Base-by-base conservation (phyloP, 2,113 vertebrate species). In the Lanius collurio region DNA sequence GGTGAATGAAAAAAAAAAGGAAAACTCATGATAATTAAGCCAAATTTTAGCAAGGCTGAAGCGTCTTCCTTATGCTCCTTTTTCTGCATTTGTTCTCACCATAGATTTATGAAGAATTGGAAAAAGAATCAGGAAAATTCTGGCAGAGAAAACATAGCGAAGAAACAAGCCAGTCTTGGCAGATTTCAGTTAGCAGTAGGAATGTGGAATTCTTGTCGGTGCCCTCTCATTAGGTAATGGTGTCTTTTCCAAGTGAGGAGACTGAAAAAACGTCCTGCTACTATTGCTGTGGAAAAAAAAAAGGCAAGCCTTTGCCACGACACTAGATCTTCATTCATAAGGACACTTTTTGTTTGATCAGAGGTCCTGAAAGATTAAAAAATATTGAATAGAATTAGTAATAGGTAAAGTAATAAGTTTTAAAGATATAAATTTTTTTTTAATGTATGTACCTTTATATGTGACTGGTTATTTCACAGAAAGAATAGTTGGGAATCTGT, bases 81-180 rank as follows among this genome's bases (percentile, higher is more conserved):
- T 95, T 97, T 95, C 71, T 96, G 94, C 92, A 89, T 94, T 96
- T 97, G 93, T 95, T 96, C 96, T 96, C 96, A 97, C 92, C 91
- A 96, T 94, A 89, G 89, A 86, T 94, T 94, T 82, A 94, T 55
- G 91, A 92, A 93, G 96, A 90, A 92, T 67, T 96, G 95, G 94
- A 82, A 97, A 93, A 94, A 95, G 92, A 96, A 83, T 88, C 95
- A 94, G 94, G 96, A 96, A 94, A 94, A 97, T 94, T 96, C 96
- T 97, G 96, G 95, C 96, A 97, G 78, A 91, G 90, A 91, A 96
- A 94, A 93, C 93, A 90, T 15, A 94, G 92, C 0, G 6, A 94
- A 94, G 90, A 68, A 96, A 63, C 90, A 96, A 95, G 96, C 92
- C 92, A 95, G 50, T 96, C 94, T 97, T 97, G 95, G 95, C 96